These are phyloP conservation scores for Kryptolebias marmoratus DNA, from an alignment of 2,113 vertebrate species.

Conservation along the genomic window DNA sequence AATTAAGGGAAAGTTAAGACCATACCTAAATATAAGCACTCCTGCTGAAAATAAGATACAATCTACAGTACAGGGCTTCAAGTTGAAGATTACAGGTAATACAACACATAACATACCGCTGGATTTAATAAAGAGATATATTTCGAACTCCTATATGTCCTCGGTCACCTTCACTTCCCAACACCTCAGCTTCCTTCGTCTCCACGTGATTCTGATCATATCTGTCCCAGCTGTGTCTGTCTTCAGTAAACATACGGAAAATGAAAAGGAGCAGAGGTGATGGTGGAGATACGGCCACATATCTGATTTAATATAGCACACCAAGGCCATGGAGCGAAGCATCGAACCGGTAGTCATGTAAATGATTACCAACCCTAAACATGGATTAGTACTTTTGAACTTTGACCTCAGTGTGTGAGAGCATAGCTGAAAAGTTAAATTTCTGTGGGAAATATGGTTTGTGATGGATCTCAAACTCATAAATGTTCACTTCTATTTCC, in stretches of 20 bases:
- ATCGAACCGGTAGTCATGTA: neutral
- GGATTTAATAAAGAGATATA: slow-evolving; percentile 29
- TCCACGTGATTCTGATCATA: slow-evolving; percentile 36
- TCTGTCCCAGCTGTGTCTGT: slow-evolving; percentile 41
- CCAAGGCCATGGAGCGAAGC: neutral
- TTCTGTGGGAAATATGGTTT: no score
- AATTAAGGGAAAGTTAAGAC: neutral
- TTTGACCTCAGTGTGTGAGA: neutral
- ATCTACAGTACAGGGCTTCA: slow-evolving; percentile 5
- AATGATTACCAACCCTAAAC: neutral
- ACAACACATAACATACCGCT: slow-evolving; percentile 6
- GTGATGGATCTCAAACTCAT: neutral
- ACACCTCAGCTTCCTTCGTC: slow-evolving; percentile 17
- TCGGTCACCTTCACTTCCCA: slow-evolving; percentile 26
- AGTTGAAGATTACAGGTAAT: slow-evolving; percentile 2
- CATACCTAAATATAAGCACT: neutral
- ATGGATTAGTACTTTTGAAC: neutral
- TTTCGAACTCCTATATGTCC: slow-evolving; percentile 20
- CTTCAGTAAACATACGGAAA: slow-evolving; percentile 20
- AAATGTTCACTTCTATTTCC: no score
- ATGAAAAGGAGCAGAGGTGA: neutral
- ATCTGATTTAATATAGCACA: neutral
- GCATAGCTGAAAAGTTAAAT: neutral
- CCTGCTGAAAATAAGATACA: neutral
- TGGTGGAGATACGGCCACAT: slow-evolving; percentile 7